phyloP scores from a whole-genome alignment of 2,888 invertebrate species.

The Hydriomena furcata region DNA sequence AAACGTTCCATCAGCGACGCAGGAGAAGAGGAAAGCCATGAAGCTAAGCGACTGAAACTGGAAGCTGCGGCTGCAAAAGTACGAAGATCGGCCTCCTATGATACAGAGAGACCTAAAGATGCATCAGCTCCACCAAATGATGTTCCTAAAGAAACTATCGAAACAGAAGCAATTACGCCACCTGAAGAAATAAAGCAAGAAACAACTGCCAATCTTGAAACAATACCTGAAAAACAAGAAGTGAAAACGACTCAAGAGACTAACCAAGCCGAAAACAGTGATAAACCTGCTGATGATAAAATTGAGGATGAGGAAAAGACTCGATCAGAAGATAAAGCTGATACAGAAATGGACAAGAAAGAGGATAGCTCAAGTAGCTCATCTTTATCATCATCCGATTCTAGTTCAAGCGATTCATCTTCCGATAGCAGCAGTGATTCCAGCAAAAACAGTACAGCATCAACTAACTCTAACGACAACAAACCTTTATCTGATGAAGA shows the following conservation, averaged over 20 bases:
- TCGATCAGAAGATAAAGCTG: conserved; percentile 18
- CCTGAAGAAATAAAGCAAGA: conserved; percentile 31
- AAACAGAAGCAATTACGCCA: conserved; percentile 27
- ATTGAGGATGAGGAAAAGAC: conserved; percentile 34
- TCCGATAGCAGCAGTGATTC: conserved; percentile 80
- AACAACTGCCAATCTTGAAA: conserved; percentile 18
- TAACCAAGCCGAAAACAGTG: conserved; percentile 14
- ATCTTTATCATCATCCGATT: conserved; percentile 75
- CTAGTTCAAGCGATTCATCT: conserved; percentile 83
- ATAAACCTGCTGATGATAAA: conserved; percentile 36
- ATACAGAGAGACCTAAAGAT: conserved; percentile 66
- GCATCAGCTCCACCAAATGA: conserved; percentile 35
- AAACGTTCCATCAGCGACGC: conserved; percentile 77
- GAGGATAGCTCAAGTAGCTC: conserved; percentile 69
- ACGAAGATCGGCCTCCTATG: conserved; percentile 72
- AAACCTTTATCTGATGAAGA: conserved; percentile 77
- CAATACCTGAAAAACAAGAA: conserved; percentile 15
- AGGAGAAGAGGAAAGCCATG: conserved; percentile 71
- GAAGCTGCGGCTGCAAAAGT: conserved; percentile 76
- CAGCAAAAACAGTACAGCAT: conserved; percentile 78
- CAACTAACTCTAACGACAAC: conserved; percentile 67
- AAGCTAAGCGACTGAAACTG: conserved; percentile 67
- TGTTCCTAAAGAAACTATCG: conserved; percentile 29
- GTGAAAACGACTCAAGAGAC: conserved; percentile 19
- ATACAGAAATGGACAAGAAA: conserved; percentile 55